Evolutionary conservation across 2,888 invertebrate species (phyloP), one percentile per base, ranked within the genome.

Genomic region (Ormyrus thymus): DNA sequence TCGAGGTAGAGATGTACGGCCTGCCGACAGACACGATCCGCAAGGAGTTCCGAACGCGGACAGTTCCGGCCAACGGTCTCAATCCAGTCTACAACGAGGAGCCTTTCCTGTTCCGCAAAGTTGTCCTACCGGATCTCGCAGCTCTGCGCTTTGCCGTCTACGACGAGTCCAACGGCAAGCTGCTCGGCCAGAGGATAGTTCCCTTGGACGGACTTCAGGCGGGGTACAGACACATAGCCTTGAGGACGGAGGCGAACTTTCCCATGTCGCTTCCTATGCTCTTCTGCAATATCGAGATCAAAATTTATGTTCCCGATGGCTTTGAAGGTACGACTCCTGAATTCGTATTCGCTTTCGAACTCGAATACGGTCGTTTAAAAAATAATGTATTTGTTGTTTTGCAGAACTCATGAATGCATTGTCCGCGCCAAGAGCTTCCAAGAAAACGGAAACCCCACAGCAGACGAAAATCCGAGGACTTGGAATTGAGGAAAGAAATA

Each of bases 51-150:
- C 93, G 98, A 45, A 99, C 99, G 0, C 92, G 98, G 83, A 94
- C 98, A 92, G 98, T 99, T 83, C 98, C 98, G 3, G 96, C 96
- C 81, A 99, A 99, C 89, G 99, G 99, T 8, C 93, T 99, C 82
- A 99, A 99, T 91, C 99, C 99, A 0, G 97, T 99, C 1, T 99
- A 99, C 91, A 98, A 99, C 89, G 99, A 99, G 91, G 99, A 99
- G 88, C 95, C 98, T 0, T 99, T 99, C 91, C 93, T 99, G 46
- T 99, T 99, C 91, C 93, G 99, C 87, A 99, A 99, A 93, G 98
- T 99, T 58, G 99, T 99, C 0, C 92, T 99, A 50, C 99, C 99
- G 0, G 99, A 99, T 91, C 90, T 99, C 86, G 99, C 99, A 0
- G 98, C 99, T 7, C 92, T 99, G 13, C 94, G 99, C 15, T 98